These are phyloP conservation scores for Antheraea mylitta DNA, from an alignment of 1,140 invertebrate species.

Conservation along the genomic window DNA sequence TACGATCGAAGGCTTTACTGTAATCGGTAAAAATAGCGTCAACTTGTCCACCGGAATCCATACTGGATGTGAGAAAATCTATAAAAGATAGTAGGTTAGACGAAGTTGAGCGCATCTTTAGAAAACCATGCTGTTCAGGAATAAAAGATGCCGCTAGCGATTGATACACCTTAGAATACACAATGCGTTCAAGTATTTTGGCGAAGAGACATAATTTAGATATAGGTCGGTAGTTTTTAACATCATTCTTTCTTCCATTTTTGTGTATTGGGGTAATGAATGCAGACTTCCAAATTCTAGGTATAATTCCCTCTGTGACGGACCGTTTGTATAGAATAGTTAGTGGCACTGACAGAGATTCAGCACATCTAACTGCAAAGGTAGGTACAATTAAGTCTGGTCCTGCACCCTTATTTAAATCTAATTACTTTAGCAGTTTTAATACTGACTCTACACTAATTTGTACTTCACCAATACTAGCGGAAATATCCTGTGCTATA, in stretches of 20 bases:
- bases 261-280: conserved; percentile 33
- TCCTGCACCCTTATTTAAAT: conserved; percentile 16
- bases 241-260: conserved; percentile 21
- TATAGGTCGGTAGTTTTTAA: conserved; percentile 31
- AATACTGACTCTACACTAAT: not conserved
- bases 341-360: conserved; percentile 22
- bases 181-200: conserved; percentile 31
- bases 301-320: conserved; percentile 25
- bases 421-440: conserved; percentile 1
- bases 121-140: conserved; percentile 39
- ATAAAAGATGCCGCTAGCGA: conserved; percentile 10
- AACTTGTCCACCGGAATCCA: conserved; percentile 32
- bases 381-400: conserved; percentile 25
- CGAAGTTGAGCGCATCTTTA: conserved; percentile 28
- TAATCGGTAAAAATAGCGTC: conserved; percentile 42
- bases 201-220: conserved; percentile 34
- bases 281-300: conserved; percentile 34
- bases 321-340: conserved; percentile 27
- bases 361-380: conserved; percentile 32
- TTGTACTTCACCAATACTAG: not conserved
- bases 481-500: not conserved
- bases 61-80: conserved; percentile 18
- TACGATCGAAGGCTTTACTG: conserved; percentile 35
- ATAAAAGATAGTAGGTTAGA: conserved; percentile 33
- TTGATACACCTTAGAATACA: conserved; percentile 15